Evolutionary conservation across 1,140 invertebrate genomes (phyloP).

Genomic region (Leptopilina boulardi): DNA sequence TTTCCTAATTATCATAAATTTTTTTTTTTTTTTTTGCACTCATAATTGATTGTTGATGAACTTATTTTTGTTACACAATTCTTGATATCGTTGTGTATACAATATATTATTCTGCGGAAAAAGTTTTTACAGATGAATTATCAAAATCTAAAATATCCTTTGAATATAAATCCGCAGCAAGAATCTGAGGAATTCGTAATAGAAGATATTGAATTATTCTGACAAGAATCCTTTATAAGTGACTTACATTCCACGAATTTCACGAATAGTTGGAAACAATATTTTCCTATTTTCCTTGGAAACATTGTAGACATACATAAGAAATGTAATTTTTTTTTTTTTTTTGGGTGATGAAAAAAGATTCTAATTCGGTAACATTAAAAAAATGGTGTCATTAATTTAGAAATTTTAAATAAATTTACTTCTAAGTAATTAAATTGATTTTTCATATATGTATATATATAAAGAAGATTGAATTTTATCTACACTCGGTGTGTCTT

Average conservation of each 20-base stretch:
- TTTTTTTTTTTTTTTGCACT: neutral
- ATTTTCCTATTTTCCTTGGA: neutral
- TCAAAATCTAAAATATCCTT: neutral
- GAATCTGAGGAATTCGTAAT: neutral
- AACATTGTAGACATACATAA: neutral
- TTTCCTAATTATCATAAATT: neutral
- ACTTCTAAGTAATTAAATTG: neutral
- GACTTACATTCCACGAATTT: slow-evolving; percentile 3
- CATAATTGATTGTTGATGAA: too few relatives aligned
- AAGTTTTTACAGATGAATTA: neutral
- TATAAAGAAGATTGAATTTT: neutral
- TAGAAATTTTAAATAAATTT: too few relatives aligned
- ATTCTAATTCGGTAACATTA: neutral
- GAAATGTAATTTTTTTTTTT: neutral
- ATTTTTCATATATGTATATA: too few relatives aligned
- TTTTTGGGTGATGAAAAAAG: neutral
- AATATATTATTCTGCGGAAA: too few relatives aligned
- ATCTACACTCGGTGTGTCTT: neutral
- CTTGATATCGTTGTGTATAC: too few relatives aligned
- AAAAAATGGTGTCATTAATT: too few relatives aligned
- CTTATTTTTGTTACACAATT: too few relatives aligned
- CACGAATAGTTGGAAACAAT: slow-evolving; percentile 8
- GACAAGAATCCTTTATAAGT: slow-evolving; percentile 17
- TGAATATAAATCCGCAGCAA: neutral
- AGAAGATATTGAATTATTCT: slow-evolving; percentile 14